Evolutionary conservation across 2,113 vertebrate genomes (phyloP).

Genomic region (Gobius niger): DNA sequence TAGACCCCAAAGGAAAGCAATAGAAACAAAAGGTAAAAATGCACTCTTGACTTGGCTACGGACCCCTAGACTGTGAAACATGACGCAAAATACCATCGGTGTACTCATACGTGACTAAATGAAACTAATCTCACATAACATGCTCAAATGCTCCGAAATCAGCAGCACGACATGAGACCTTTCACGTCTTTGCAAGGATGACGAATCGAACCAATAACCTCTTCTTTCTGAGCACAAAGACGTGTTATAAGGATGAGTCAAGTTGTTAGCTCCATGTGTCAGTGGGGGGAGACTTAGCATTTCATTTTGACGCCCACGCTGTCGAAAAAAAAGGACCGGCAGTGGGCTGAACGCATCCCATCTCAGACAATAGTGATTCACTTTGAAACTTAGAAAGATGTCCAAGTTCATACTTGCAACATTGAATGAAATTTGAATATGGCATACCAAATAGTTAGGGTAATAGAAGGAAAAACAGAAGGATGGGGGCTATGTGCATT

Average conservation of each 20-base stretch:
- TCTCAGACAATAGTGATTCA: conserved; percentile 47
- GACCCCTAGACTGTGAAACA: too few relatives aligned
- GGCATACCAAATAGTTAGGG: too few relatives aligned
- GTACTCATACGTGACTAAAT: too few relatives aligned
- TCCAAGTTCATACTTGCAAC: too few relatives aligned
- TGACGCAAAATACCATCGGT: too few relatives aligned
- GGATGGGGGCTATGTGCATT: too few relatives aligned
- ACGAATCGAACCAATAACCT: neutral
- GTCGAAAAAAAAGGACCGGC: conserved; percentile 35
- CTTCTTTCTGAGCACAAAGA: conserved; percentile 29
- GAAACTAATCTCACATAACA: neutral
- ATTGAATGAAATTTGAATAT: too few relatives aligned
- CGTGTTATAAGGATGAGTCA: conserved; percentile 60
- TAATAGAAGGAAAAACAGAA: too few relatives aligned
- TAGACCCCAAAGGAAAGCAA: too few relatives aligned
- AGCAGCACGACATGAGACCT: neutral
- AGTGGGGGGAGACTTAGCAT: conserved; percentile 50
- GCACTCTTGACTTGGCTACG: too few relatives aligned
- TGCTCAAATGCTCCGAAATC: neutral
- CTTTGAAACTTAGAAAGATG: conserved; percentile 7
- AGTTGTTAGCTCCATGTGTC: conserved; percentile 28
- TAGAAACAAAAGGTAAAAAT: too few relatives aligned
- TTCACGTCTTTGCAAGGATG: neutral
- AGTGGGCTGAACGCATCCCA: conserved; percentile 35
- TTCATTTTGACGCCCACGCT: conserved; percentile 56